Base-by-base conservation (phyloP, 2,888 invertebrate genomes). In the Mantis religiosa region DNA sequence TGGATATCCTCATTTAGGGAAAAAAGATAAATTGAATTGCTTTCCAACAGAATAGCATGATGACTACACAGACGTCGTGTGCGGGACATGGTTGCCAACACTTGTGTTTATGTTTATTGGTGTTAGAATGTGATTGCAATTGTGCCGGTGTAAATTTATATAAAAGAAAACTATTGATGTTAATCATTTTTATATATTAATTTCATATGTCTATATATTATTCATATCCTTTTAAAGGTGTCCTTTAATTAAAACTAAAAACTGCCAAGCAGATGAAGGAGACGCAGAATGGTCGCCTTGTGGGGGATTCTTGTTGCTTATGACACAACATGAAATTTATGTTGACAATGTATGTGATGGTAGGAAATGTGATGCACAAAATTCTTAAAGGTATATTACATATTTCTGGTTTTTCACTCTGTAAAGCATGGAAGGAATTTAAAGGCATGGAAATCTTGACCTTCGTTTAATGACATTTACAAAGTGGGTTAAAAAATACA, bases 201-300 rank as follows among this genome's bases (percentile, higher is more conserved):
- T 86, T 83, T 54, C 54, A 83, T 82, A 71, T 89, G 41, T 83
- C 84, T 84, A 87, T 86, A 83, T 85, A 83, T 82, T 86, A 54
- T 25, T 15, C 82, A 88, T 83, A 84, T 87, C 89, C 89, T 89
- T 89, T 84, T 89, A 87, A 89, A 89, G 89, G 87, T 87, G 81
- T 85, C 28, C 41, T 87, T 82, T 85, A 82, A 81, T 84, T 87
- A 81, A 84, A 87, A 84, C 14, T 71, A 81, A 87, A 82, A 84
- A 85, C 89, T 89, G 89, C 89, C 71, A 71, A 84, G 89, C 89
- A 89, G 89, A 88, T 82, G 41, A n/a, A 54, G 54, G 83, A 30
- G 81, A 30, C 12, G 81, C 41, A 41, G 41, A 41, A 41, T 41
- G 41, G 12, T 41, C 41, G 41, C 12, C 41, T 27, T 28, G 83